These are phyloP conservation scores for Felis chaus DNA, from an alignment of 2,113 vertebrate species.

Conservation along the genomic window DNA sequence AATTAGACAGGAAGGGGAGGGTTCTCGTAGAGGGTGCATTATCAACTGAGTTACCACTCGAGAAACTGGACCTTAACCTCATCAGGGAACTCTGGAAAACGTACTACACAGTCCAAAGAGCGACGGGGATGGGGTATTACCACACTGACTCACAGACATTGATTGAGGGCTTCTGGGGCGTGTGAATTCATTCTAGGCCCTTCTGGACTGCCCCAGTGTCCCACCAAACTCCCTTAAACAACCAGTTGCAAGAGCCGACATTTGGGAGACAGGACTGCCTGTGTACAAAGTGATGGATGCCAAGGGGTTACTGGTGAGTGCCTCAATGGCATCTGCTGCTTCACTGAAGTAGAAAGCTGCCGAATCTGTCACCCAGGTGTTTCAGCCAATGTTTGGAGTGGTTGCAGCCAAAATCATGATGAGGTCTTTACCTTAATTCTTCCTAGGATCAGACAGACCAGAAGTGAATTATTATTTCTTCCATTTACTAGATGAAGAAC, in stretches of 20 bases:
- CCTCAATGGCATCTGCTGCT: neutral
- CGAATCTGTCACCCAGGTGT: neutral
- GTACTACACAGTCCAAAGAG: neutral
- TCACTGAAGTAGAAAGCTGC: neutral
- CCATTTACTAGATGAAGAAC: neutral
- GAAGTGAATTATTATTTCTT: conserved; percentile 9
- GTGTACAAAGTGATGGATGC: neutral
- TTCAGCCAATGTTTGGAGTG: neutral
- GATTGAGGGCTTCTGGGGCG: neutral
- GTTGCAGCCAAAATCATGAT: neutral
- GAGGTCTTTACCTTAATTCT: neutral
- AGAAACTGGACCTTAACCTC: neutral
- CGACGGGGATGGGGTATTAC: neutral
- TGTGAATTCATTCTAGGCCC: neutral
- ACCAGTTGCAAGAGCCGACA: neutral
- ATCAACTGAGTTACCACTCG: neutral
- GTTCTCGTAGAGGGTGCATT: neutral
- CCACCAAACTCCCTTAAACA: neutral
- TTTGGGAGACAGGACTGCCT: neutral
- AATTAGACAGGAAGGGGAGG: neutral
- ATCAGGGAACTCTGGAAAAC: neutral
- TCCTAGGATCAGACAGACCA: neutral
- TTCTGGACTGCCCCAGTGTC: neutral
- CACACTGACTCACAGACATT: neutral
- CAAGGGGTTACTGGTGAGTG: neutral